Conservation (phyloP, 64 coral and sea anemone species). For the Orbicella faveolata region DNA sequence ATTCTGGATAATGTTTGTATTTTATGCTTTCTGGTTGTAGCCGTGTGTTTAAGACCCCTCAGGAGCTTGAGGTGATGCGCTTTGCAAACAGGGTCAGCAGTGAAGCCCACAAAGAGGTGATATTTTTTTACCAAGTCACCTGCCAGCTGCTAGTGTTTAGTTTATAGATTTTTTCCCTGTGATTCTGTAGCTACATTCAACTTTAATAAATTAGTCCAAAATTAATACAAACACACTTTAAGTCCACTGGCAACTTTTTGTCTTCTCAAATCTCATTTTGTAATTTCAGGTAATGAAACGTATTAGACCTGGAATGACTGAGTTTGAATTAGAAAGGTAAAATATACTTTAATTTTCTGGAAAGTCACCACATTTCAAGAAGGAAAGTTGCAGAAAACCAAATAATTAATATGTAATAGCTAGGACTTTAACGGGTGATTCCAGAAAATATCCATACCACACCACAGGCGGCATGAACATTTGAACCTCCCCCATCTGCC, state of each 20-base stretch:
- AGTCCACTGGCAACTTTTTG: too few species aligned
- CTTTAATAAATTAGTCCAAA: too few species aligned
- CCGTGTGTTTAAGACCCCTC: conserved; percentile 92
- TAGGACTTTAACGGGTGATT: too few species aligned
- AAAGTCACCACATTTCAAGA: too few species aligned
- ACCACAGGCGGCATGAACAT: too few species aligned
- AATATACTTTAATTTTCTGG: too few species aligned
- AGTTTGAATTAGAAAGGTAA: conserved; percentile 90
- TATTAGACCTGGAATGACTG: conserved; percentile 77
- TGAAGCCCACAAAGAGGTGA: conserved; percentile 92
- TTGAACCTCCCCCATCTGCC: too few species aligned
- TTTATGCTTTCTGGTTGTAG: conserved; percentile 9
- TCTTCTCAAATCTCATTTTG: background rate
- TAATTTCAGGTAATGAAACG: conserved; percentile 69
- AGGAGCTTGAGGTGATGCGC: conserved; percentile 87
- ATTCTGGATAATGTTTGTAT: background rate
- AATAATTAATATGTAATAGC: too few species aligned
- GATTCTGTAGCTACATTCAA: background rate
- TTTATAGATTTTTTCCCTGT: background rate
- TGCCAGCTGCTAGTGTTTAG: background rate
- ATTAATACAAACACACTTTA: too few species aligned
- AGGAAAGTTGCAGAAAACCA: too few species aligned
- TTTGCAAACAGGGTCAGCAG: conserved; percentile 88
- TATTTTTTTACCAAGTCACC: background rate
- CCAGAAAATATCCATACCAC: too few species aligned